Evolutionary conservation across 1,140 invertebrate species (phyloP).

Genomic region (Holotrichia oblita): DNA sequence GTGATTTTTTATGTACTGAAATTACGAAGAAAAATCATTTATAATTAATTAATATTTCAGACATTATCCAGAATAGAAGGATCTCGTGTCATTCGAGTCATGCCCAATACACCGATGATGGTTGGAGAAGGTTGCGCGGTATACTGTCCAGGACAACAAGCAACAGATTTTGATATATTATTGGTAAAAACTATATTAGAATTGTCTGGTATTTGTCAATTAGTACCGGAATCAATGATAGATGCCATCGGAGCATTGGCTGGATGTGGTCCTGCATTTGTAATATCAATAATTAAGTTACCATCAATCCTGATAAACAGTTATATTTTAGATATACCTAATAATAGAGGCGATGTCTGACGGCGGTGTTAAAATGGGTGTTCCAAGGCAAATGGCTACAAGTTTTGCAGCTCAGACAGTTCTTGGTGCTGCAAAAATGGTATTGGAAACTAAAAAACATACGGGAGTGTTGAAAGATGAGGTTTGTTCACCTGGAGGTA

Average conservation of each 20-base stretch:
- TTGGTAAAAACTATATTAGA: slow-evolving; percentile 77
- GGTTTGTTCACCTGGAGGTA: slow-evolving; percentile 93
- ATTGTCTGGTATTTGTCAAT: slow-evolving; percentile 79
- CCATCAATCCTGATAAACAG: background rate
- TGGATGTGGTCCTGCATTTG: slow-evolving; percentile 94
- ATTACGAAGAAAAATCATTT: background rate
- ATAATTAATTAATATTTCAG: slow-evolving; percentile 48
- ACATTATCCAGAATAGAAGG: slow-evolving; percentile 60
- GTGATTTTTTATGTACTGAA: too few species aligned
- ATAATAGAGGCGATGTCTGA: slow-evolving; percentile 92
- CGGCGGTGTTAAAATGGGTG: slow-evolving; percentile 91
- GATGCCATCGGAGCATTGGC: slow-evolving; percentile 84
- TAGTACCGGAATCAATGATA: slow-evolving; percentile 83
- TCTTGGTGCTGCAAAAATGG: slow-evolving; percentile 90
- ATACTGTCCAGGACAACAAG: slow-evolving; percentile 68
- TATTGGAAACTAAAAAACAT: slow-evolving; percentile 83
- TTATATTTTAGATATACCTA: slow-evolving; percentile 77
- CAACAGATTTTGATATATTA: slow-evolving; percentile 66
- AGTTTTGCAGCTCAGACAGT: slow-evolving; percentile 88
- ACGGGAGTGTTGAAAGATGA: slow-evolving; percentile 89
- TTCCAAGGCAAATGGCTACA: slow-evolving; percentile 83
- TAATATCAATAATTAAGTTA: slow-evolving; percentile 62
- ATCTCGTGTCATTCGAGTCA: slow-evolving; percentile 80
- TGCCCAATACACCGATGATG: slow-evolving; percentile 93
- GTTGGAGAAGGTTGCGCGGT: slow-evolving; percentile 86